Evolutionary conservation across 2,113 vertebrate species (phyloP).

Genomic region (Phrynosoma platyrhinos): DNA sequence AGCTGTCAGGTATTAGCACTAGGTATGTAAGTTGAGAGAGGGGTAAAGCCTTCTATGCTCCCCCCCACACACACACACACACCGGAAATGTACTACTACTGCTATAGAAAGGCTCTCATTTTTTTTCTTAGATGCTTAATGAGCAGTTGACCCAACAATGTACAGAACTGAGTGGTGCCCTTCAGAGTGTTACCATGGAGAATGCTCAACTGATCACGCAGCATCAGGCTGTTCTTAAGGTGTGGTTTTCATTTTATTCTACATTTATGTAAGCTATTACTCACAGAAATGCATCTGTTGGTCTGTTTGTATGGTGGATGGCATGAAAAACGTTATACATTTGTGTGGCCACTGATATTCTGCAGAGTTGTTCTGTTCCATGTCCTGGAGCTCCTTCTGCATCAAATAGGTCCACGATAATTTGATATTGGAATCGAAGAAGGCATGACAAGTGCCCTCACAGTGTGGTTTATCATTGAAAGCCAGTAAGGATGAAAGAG

Average conservation of each 20-base stretch:
- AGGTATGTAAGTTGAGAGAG: too few relatives aligned
- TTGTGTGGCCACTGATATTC: neutral
- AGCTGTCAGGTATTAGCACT: neutral
- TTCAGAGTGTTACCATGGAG: constrained; percentile 67
- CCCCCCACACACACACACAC: too few relatives aligned
- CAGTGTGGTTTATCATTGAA: neutral
- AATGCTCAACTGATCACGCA: constrained; percentile 72
- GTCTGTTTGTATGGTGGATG: too few relatives aligned
- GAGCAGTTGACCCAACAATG: constrained; percentile 72
- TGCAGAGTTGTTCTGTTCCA: too few relatives aligned
- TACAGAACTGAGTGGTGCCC: constrained; percentile 69
- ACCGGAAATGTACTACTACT: neutral
- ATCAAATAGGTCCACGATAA: neutral
- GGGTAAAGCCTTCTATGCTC: too few relatives aligned
- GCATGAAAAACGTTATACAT: neutral
- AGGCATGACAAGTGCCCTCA: neutral
- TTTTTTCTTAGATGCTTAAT: constrained; percentile 72
- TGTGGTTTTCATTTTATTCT: constrained; percentile 38
- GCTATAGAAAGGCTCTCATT: neutral
- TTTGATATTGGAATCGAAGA: neutral
- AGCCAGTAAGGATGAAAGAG: neutral
- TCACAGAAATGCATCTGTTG: too few relatives aligned
- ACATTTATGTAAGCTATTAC: too few relatives aligned
- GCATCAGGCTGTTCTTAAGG: constrained; percentile 72
- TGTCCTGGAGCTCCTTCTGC: neutral